phyloP scores from a whole-genome alignment of 2,888 invertebrate genomes.

The Panorpa germanica region DNA sequence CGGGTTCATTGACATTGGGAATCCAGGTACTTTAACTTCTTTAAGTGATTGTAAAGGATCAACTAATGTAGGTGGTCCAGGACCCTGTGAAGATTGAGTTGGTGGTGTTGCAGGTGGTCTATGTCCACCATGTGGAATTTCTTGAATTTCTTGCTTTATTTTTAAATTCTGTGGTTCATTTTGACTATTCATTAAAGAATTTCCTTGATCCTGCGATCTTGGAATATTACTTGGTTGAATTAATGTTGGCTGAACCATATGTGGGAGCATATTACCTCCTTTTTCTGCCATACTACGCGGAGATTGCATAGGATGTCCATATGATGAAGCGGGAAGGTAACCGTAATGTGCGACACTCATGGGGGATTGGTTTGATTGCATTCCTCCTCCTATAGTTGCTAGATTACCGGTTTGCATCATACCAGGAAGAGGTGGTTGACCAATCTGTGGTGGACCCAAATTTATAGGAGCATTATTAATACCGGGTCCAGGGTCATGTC shows the following conservation, averaged over 20 bases:
- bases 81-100: conserved; percentile 16
- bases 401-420: conserved; percentile 36
- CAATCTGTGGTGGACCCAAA: conserved; percentile 28
- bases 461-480: no score
- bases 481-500: no score
- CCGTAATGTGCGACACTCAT: conserved; percentile 37
- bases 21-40: conserved; percentile 62
- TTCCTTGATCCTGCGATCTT: conserved; percentile 11
- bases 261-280: no score
- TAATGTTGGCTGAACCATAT: no score
- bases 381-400: conserved; percentile 38
- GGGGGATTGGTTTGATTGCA: no score
- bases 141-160: conserved; percentile 45
- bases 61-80: conserved; percentile 19
- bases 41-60: conserved; percentile 62
- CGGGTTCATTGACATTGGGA: conserved; percentile 31
- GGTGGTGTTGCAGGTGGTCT: conserved; percentile 20
- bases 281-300: no score
- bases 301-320: conserved; percentile 20
- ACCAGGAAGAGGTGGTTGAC: conserved; percentile 33
- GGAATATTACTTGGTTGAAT: no score
- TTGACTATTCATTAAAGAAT: conserved; percentile 17
- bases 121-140: conserved; percentile 13
- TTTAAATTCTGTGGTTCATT: conserved; percentile 54
- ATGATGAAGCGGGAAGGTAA: conserved; percentile 33